Base-by-base conservation (phyloP, 2,113 vertebrate genomes). In the Channa argus region DNA sequence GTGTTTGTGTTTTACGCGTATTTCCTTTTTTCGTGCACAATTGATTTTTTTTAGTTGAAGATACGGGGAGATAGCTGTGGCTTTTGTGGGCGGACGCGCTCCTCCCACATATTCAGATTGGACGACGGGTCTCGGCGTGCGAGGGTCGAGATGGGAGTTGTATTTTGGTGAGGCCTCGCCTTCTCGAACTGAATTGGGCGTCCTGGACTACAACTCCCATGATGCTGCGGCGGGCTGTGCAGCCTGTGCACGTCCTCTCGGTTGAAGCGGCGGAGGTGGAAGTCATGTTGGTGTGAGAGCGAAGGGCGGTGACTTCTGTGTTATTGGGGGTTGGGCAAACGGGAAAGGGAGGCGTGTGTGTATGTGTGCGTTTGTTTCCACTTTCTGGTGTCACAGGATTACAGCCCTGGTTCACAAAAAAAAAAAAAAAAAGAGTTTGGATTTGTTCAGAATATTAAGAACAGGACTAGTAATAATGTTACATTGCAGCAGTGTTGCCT, bases 81-180 rank as follows among this genome's bases (percentile, higher is more conserved):
- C 91, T 93, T 92, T 94, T 92, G 91, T 94, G 93, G 94, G 94
- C 93, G 93, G 93, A 93, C 73, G 78, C 86, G 91, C 92, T 89
- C 94, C 94, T 92, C 94, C 94, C 92, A 93, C 91, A 83, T 94
- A 93, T 94, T 94, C 93, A 94, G 92, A 95, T 94, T 93, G 93
- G 92, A 92, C 80, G 88, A 82, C 74, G 80, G 83, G 54, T 59
- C 82, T 85, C 87, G 70, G 89, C 79, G 71, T 87, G 90, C 93
- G 94, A 91, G 80, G 84, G 92, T 91, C 71, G 74, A 86, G 78
- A 91, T 95, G 94, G 94, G 93, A 93, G 89, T 92, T 94, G 94
- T 95, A 95, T 94, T 95, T 88, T 93, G 77, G 38, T 39, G 68
- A 89, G 50, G 87, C 86, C 87, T 89, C 82, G 77, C 79, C 86